phyloP scores from a whole-genome alignment of 2,797 vertebrate species.

The Neosilurus hyrtlii region DNA sequence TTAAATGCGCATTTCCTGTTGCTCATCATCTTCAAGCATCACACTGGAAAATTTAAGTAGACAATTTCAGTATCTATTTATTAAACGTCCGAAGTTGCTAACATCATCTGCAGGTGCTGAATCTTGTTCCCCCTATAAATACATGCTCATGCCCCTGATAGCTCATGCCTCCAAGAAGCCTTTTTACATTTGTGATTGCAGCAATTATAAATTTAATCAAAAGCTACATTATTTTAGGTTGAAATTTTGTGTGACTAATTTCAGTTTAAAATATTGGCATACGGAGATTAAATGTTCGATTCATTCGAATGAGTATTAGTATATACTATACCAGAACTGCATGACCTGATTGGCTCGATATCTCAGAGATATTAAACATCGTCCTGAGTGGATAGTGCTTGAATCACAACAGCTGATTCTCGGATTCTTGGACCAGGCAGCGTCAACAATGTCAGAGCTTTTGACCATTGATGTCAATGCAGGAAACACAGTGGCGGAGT shows the following conservation, averaged over 20 bases:
- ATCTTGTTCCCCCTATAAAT: not conserved
- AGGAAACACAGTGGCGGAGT: too few species aligned
- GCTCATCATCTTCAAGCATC: not conserved
- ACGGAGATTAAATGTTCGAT: not conserved
- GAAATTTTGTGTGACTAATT: not conserved
- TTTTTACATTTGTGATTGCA: not conserved
- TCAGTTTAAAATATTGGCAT: not conserved
- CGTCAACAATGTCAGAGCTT: too few species aligned
- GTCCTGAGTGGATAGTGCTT: too few species aligned
- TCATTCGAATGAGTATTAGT: too few species aligned
- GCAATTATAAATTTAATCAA: not conserved
- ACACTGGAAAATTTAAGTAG: not conserved
- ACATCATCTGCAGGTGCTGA: not conserved
- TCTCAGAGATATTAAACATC: too few species aligned
- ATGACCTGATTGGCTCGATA: too few species aligned
- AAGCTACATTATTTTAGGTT: not conserved
- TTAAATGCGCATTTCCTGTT: slow-evolving; percentile 19
- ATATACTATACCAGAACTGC: too few species aligned
- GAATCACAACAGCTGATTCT: too few species aligned
- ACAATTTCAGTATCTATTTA: not conserved
- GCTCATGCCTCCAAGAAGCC: not conserved
- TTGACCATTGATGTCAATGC: too few species aligned
- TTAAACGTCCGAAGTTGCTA: not conserved
- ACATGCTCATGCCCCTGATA: not conserved
- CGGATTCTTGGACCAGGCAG: too few species aligned